Base-by-base conservation (phyloP, 2,888 invertebrate genomes). In the Lithophane socia region DNA sequence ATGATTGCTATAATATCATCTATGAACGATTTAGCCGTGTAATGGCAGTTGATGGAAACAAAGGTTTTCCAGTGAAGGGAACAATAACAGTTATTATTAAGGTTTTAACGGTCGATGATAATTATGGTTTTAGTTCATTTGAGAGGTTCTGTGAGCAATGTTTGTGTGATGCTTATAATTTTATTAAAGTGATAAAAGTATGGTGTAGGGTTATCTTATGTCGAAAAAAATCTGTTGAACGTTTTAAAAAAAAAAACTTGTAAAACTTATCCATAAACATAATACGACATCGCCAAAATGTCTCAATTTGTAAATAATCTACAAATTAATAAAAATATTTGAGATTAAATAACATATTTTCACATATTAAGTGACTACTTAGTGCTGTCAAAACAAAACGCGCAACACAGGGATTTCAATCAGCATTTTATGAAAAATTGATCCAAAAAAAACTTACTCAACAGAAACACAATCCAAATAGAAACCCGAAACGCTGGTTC, bases 1-100 rank as follows among this genome's bases (percentile, higher is more conserved):
- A 82, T 87, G 86, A 91, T 91, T 89, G 80, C 86, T 84, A 68
- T 86, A 86, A 86, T 86, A 86, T 85, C n/a, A 79, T 80, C 83
- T 80, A 87, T 79, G 78, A 69, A 75, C 61, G 64, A 75, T 86
- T 88, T 84, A 47, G 61, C 47, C 44, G 29, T 64, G 63, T 85
- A 87, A 86, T 85, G 61, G 29, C 13, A 42, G 73, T 74, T 52
- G 70, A 61, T 69, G 67, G 75, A 68, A 76, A 75, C 60, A 73
- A 86, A 76, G 47, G 71, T 52, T 52, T 79, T 68, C 73, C 67
- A 65, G 42, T 69, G 52, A 69, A 67, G 42, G 29, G n/a, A 63
- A 72, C 29, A 75, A 69, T 79, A 70, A 73, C 29, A 47, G 71
- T 82, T 75, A 77, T 75, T 77, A 73, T 63, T 70, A 37, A 24